Percentiles rank a stretch among this genome's conserved stretches.
phyloP scores from a whole-genome alignment of 2,113 vertebrate genomes.

The Penelope pileata region DNA sequence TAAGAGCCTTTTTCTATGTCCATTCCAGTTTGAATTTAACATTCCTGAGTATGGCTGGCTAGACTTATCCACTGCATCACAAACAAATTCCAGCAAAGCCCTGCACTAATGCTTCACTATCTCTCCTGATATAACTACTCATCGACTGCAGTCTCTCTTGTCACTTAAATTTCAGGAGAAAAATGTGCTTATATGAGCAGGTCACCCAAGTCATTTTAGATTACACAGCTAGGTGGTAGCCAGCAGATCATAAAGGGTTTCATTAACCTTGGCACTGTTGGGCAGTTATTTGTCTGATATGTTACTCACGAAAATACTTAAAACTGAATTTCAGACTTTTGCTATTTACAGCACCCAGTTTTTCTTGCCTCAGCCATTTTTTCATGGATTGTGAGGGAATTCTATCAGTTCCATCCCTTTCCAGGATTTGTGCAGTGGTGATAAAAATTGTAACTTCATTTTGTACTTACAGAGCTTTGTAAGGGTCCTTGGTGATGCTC shows the following conservation, averaged over 20 bases:
- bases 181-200: not conserved
- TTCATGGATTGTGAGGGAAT: not conserved
- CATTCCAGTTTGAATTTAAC: not conserved
- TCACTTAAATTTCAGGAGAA: slow-evolving; percentile 4
- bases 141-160: not conserved
- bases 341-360: not conserved
- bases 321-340: not conserved
- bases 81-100: not conserved
- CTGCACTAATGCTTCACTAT: not conserved
- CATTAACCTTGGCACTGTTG: not conserved
- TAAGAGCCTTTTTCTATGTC: not conserved
- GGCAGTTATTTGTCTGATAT: not conserved
- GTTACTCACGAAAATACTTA: not conserved
- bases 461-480: not conserved
- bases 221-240: not conserved
- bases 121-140: not conserved
- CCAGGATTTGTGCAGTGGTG: not conserved
- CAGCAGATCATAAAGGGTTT: not conserved
- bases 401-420: not conserved
- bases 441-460: not conserved
- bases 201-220: not conserved
- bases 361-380: not conserved
- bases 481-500: not conserved
- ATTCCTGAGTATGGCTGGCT: not conserved
- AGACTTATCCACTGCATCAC: not conserved